Base-by-base conservation (phyloP, 2,113 vertebrate genomes). In the Ceyx cyanopectus region DNA sequence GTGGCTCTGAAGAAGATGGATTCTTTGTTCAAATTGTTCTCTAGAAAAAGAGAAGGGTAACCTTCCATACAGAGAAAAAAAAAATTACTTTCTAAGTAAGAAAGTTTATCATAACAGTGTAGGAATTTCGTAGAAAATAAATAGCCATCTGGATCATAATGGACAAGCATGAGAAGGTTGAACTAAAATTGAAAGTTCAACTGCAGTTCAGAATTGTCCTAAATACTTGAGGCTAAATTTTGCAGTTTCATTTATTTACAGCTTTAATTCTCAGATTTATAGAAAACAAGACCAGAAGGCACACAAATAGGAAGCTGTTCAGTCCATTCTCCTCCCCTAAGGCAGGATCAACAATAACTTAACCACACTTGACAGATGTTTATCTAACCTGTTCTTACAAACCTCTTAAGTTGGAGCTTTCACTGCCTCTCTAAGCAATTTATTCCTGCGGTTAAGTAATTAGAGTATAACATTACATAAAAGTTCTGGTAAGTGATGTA, bases 341-440 rank as follows among this genome's bases (percentile, higher is more conserved):
- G 92, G 95, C 92, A 87, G 58, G 46, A 95, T 94, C 67, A 92
- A 8, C 72, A 91, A 26, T 29, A 94, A 68, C 19, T 91, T 94
- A 95, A 96, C 46, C n/a, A 40, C 34, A 67, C 17, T 70, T 96
- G 95, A 95, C 95, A 95, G 92, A 32, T 93, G 92, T 96, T 95
- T 96, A 95, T 95, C 85, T 95, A 89, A 94, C 51, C 90, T 91
- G 87, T 83, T 85, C 82, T 77, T 91, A 91, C 67, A 85, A 83
- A 82, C 32, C 51, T 80, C 79, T 83, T 43, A 90, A 58, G 58
- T 92, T 56, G 51, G 51, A 89, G 46, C 9, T 82, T 85, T 87
- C 87, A 85, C 32, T 95, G 87, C 87, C 57, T 92, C 63, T 92
- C 81, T 83, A 92, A 91, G 87, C 87, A 85, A 80, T 96, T 92